Base-by-base conservation (phyloP, 2,888 invertebrate species). In the Lissocephala sabroskyi region DNA sequence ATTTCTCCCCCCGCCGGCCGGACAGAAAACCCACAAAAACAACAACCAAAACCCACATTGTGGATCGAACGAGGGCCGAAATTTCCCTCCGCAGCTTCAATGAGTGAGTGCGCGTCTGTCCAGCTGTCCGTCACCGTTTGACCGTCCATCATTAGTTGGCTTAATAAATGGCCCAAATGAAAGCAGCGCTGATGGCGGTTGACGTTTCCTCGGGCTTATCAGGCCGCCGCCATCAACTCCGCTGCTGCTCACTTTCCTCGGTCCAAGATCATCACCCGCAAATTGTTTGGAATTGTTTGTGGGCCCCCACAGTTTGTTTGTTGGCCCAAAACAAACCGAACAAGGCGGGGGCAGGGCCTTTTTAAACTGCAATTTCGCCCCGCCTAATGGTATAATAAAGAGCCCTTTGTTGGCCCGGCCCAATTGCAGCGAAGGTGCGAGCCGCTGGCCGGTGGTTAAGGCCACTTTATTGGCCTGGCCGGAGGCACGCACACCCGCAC, bases 141-240 rank as follows among this genome's bases (percentile, higher is more conserved):
- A 23, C 28, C 59, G 62, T 51, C 58, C 71, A 79, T 74, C 71
- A 77, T 79, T 73, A 79, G 77, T 59, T 77, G 54, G 44, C 53
- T 59, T 62, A 71, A 62, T 56, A 41, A 26, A 26, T 17, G 11
- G 49, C 35, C 50, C 55, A 49, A 65, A 64, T 66, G 67, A 63
- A 67, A 67, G 60, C 56, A 42, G 44, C n/a, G n/a, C n/a, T n/a
- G n/a, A 42, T 40, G 16, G 51, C 55, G 37, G 17, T 35, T 35
- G 13, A 35, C 16, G 13, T 35, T 35, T 16, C 7, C 39, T 23
- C 32, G 48, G 43, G 57, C 56, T 78, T 68, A 78, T 68, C 68
- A 78, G 64, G 75, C 47, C 67, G 35, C 44, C 46, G 56, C 60
- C 75, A 68, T 68, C 78, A 59, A 52, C 49, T 45, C 43, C 47